A percentile compares a stretch with the other conserved stretches of the same genome.
Evolutionary conservation across 2,113 vertebrate species (phyloP).

Genomic region (Hemicordylus capensis): DNA sequence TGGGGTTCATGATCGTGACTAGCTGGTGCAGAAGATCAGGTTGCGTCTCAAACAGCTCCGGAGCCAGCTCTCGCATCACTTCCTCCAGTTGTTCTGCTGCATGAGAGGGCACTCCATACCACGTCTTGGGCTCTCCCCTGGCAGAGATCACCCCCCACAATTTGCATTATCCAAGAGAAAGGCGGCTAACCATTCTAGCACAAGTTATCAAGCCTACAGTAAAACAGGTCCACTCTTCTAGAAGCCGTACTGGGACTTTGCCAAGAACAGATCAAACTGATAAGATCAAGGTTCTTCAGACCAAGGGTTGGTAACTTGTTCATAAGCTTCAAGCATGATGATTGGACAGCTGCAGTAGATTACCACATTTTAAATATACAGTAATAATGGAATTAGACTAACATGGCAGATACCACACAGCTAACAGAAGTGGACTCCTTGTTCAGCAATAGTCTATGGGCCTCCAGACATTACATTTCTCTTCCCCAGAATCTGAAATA

Average conservation of each 20-base stretch:
- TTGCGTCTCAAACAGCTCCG: conserved; percentile 95
- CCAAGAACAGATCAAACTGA: background rate
- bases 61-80: conserved; percentile 96
- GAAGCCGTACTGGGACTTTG: background rate
- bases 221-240: background rate
- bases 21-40: conserved; percentile 96
- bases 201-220: background rate
- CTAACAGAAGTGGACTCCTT: background rate
- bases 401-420: background rate
- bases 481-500: background rate
- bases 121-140: conserved; percentile 98
- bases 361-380: background rate
- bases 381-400: background rate
- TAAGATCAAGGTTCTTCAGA: background rate
- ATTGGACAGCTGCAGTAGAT: background rate
- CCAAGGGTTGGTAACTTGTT: background rate
- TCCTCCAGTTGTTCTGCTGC: conserved; percentile 95
- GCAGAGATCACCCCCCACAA: background rate
- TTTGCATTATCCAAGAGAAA: conserved; percentile 3
- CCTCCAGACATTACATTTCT: background rate
- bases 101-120: conserved; percentile 96
- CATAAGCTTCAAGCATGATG: background rate
- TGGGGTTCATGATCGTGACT: conserved; percentile 99
- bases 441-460: background rate
- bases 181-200: background rate